These are phyloP conservation scores for Mythimna pallens DNA, from an alignment of 2,888 invertebrate species.

Conservation along the genomic window DNA sequence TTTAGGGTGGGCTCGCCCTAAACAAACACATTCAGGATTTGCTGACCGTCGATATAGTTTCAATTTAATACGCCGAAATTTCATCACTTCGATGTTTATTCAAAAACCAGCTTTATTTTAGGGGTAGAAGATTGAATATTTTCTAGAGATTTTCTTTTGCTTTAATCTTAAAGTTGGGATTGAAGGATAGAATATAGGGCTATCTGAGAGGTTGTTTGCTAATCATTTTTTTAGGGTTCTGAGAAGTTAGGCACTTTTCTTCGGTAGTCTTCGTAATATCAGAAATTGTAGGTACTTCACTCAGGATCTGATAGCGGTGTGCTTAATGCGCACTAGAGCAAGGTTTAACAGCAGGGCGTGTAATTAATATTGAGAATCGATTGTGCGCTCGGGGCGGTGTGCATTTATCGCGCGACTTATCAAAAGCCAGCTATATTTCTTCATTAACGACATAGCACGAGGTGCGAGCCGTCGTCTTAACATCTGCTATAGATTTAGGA, in stretches of 20 bases:
- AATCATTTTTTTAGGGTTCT: slow-evolving; percentile 76
- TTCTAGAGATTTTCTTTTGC: slow-evolving; percentile 50
- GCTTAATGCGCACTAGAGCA: slow-evolving; percentile 61
- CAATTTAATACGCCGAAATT: slow-evolving; percentile 90
- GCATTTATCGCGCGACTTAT: slow-evolving; percentile 84
- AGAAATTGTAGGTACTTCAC: slow-evolving; percentile 58
- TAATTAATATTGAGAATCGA: slow-evolving; percentile 81
- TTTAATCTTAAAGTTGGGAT: slow-evolving; percentile 69
- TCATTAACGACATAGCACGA: slow-evolving; percentile 85
- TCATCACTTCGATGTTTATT: slow-evolving; percentile 78
- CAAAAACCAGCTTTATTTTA: slow-evolving; percentile 74
- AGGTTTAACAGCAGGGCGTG: slow-evolving; percentile 68
- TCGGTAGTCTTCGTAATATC: slow-evolving; percentile 61
- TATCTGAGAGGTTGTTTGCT: slow-evolving; percentile 80
- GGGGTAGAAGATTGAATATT: slow-evolving; percentile 66
- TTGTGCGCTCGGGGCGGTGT: slow-evolving; percentile 74
- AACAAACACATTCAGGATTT: slow-evolving; percentile 89
- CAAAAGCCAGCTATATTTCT: slow-evolving; percentile 87
- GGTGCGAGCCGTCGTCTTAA: slow-evolving; percentile 76
- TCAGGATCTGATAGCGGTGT: slow-evolving; percentile 63
- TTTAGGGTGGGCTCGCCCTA: slow-evolving; percentile 90
- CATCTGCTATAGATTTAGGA: slow-evolving; percentile 74
- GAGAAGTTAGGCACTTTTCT: slow-evolving; percentile 67
- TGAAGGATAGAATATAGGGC: slow-evolving; percentile 70
- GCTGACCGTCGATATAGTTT: slow-evolving; percentile 90